These are phyloP conservation scores for Cyanoderma ruficeps DNA, from an alignment of 2,113 vertebrate genomes.

Conservation along the genomic window DNA sequence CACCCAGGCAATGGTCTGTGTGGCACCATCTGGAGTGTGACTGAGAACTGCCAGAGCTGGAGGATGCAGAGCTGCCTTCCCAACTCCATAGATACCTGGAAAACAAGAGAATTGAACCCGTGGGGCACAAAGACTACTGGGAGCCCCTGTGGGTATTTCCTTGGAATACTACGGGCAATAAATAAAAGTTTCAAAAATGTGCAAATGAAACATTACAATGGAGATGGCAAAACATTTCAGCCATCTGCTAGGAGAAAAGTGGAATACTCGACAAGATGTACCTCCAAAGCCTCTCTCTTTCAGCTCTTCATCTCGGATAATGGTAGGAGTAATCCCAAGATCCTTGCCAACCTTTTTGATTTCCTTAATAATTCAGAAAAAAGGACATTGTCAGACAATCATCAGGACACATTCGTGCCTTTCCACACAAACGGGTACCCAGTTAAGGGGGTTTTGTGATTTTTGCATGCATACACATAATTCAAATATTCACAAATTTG, in stretches of 20 bases:
- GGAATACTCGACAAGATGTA: conserved; percentile 46
- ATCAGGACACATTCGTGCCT: background rate
- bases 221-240: background rate
- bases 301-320: conserved; percentile 91
- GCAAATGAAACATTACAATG: background rate
- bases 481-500: background rate
- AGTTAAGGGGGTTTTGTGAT: background rate
- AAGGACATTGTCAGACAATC: background rate
- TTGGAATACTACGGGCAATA: background rate
- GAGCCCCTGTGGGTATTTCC: background rate
- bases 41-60: conserved; percentile 92
- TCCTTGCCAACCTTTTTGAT: conserved; percentile 89
- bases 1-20: conserved; percentile 97
- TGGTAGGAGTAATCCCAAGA: conserved; percentile 85
- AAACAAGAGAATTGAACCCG: background rate
- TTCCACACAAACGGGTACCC: background rate
- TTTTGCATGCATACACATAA: background rate
- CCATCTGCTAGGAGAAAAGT: background rate
- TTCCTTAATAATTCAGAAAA: conserved; percentile 79
- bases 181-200: background rate
- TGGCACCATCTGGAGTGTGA: conserved; percentile 91
- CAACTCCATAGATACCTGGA: conserved; percentile 94
- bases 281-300: conserved; percentile 94
- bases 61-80: conserved; percentile 90
- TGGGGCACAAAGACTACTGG: background rate